Evolutionary conservation across 2,797 vertebrate genomes (phyloP).

Genomic region (Chelmon rostratus): DNA sequence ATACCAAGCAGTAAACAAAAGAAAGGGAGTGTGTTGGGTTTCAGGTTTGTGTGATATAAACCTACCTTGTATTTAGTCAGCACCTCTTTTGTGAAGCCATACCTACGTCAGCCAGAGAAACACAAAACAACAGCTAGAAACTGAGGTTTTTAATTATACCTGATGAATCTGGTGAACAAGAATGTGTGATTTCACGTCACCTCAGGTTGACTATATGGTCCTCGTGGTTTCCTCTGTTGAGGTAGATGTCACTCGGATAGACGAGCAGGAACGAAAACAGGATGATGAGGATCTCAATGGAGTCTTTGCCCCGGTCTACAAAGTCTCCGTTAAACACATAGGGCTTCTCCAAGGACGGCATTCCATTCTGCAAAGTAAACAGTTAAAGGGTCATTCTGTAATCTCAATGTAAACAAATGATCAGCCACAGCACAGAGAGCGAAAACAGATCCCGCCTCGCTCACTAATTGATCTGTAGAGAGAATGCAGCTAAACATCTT

Average conservation of each 20-base stretch:
- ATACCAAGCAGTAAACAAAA: constrained; percentile 19
- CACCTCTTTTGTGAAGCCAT: constrained; percentile 96
- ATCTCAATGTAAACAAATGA: constrained; percentile 4
- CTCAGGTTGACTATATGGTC: constrained; percentile 95
- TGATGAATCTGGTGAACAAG: not conserved
- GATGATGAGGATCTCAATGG: constrained; percentile 93
- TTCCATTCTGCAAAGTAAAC: constrained; percentile 89
- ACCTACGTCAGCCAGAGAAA: constrained; percentile 83
- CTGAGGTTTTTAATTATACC: not conserved
- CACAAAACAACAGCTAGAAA: constrained; percentile 1
- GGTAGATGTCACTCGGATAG: constrained; percentile 92
- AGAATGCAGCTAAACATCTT: not conserved
- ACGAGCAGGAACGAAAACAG: constrained; percentile 93
- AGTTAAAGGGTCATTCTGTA: constrained; percentile 12
- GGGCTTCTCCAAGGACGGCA: constrained; percentile 92
- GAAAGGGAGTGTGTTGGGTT: not conserved
- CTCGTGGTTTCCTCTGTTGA: constrained; percentile 97
- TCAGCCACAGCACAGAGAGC: too few relatives aligned
- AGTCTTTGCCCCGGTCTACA: constrained; percentile 94
- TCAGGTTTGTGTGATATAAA: not conserved
- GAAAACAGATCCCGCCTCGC: constrained; percentile 1
- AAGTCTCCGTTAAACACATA: constrained; percentile 97
- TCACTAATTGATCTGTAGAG: not conserved
- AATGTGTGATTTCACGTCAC: constrained; percentile 70
- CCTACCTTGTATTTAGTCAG: constrained; percentile 94